Conservation (phyloP, 2,888 invertebrate species). For the Troides aeacus region DNA sequence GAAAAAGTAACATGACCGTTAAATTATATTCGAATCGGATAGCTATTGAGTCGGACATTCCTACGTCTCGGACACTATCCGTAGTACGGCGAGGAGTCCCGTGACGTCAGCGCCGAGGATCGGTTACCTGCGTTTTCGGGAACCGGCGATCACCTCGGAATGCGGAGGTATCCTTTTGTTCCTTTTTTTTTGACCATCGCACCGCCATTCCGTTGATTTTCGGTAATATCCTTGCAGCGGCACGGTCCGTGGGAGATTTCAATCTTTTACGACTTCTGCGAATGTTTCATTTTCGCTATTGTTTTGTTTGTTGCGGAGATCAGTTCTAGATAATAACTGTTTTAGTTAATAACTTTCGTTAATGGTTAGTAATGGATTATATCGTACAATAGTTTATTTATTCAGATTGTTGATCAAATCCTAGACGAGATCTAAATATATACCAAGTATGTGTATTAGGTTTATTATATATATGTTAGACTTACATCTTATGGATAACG, state of each 20-base stretch:
- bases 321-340: conserved; percentile 11
- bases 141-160: conserved; percentile 50
- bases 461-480: too few species aligned
- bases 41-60: too few species aligned
- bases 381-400: background rate
- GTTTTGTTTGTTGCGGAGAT: conserved; percentile 10
- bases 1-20: too few species aligned
- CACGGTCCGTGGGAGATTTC: conserved; percentile 39
- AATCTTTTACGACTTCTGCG: conserved; percentile 35
- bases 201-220: conserved; percentile 35
- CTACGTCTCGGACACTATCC: too few species aligned
- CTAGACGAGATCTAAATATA: too few species aligned
- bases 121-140: conserved; percentile 47
- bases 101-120: conserved; percentile 41
- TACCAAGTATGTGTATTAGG: too few species aligned
- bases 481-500: too few species aligned
- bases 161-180: conserved; percentile 42
- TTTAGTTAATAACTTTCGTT: background rate
- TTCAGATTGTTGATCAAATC: too few species aligned
- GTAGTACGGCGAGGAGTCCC: background rate
- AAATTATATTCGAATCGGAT: too few species aligned
- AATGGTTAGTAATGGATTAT: background rate
- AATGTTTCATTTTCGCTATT: conserved; percentile 30
- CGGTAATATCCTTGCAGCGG: conserved; percentile 19
- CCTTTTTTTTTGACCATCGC: conserved; percentile 33